A percentile compares a stretch with the other conserved stretches of the same genome.
phyloP scores from a whole-genome alignment of 1,140 invertebrate genomes.

The Platorchestia sp. region DNA sequence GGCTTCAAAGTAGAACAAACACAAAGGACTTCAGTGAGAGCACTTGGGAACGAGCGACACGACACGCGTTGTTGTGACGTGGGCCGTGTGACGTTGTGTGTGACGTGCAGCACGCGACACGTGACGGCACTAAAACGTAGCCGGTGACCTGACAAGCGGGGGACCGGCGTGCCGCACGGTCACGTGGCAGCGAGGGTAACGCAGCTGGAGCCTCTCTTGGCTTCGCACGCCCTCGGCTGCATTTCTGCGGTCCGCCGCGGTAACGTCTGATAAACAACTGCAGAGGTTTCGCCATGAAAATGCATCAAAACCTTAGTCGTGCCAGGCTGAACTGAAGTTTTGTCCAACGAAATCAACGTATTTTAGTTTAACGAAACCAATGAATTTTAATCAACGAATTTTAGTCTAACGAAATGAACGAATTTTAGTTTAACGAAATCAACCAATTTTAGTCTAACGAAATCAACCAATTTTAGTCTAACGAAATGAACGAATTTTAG shows the following conservation, averaged over 20 bases:
- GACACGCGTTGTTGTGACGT: conserved; percentile 32
- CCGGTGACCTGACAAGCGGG: not conserved
- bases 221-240: not conserved
- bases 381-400: too few species aligned
- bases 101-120: not conserved
- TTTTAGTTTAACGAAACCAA: too few species aligned
- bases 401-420: too few species aligned
- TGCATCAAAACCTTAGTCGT: not conserved
- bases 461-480: too few species aligned
- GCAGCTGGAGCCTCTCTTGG: not conserved
- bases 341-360: not conserved
- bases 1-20: not conserved
- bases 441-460: too few species aligned
- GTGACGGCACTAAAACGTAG: conserved; percentile 10
- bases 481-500: too few species aligned
- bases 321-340: not conserved
- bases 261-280: not conserved
- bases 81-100: not conserved
- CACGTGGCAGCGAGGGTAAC: not conserved
- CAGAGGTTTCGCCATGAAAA: not conserved
- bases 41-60: not conserved
- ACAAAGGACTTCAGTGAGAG: not conserved
- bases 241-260: not conserved
- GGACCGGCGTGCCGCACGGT: not conserved
- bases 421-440: too few species aligned